Percentiles rank a stretch among this genome's conserved stretches.
Evolutionary conservation across 2,113 vertebrate genomes (phyloP).

Genomic region (Bufo bufo): DNA sequence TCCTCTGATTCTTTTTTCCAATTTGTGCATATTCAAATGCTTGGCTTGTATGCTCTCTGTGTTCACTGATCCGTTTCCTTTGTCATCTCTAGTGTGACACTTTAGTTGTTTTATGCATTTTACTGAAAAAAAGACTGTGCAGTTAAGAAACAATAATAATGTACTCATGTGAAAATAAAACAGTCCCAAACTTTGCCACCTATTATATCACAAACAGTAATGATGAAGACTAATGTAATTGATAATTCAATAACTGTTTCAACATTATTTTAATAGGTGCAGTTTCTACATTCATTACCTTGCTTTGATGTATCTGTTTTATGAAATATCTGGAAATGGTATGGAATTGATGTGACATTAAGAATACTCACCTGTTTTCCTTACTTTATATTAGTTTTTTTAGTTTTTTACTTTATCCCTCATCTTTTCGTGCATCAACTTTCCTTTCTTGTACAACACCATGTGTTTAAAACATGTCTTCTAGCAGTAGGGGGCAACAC

Average conservation of each 20-base stretch:
- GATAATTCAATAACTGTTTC: not conserved
- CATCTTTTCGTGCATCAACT: constrained; percentile 11
- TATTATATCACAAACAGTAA: not conserved
- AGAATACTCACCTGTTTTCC: constrained; percentile 47
- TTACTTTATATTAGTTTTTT: constrained; percentile 36
- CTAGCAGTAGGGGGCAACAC: constrained; percentile 51
- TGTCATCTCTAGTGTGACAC: constrained; percentile 38
- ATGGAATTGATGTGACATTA: not conserved
- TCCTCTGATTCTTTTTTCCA: not conserved
- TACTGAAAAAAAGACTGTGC: constrained; percentile 1
- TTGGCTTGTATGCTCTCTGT: constrained; percentile 30
- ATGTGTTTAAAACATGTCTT: constrained; percentile 50
- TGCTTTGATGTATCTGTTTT: constrained; percentile 1
- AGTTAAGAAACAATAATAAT: constrained; percentile 19
- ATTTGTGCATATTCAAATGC: constrained; percentile 49
- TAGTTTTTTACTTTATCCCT: constrained; percentile 24
- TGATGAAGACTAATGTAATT: not conserved
- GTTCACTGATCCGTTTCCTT: constrained; percentile 46
- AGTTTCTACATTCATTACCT: not conserved
- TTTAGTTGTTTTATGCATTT: constrained; percentile 45
- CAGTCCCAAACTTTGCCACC: not conserved
- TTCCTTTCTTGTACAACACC: constrained; percentile 32
- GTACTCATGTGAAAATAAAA: not conserved
- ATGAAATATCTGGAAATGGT: constrained; percentile 29
- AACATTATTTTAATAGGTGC: not conserved